phyloP scores from a whole-genome alignment of 2,888 invertebrate genomes.

The Drosophila picticornis region DNA sequence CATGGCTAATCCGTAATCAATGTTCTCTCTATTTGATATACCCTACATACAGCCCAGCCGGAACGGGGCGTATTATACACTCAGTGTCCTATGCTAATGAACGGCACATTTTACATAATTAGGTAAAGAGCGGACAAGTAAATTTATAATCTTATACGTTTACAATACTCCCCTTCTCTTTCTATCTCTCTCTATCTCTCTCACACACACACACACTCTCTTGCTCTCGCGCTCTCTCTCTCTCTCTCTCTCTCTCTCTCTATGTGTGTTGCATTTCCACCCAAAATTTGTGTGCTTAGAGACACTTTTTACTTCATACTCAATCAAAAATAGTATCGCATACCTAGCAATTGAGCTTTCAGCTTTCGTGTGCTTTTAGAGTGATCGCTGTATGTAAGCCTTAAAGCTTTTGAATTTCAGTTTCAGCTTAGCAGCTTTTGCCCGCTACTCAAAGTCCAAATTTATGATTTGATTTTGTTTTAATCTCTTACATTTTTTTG shows the following conservation, averaged over 20 bases:
- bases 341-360: slow-evolving; percentile 32
- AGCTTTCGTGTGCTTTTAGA: slow-evolving; percentile 46
- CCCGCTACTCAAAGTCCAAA: slow-evolving; percentile 38
- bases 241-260: slow-evolving; percentile 35
- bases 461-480: slow-evolving; percentile 34
- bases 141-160: slow-evolving; percentile 24
- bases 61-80: slow-evolving; percentile 85
- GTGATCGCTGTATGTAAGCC: slow-evolving; percentile 50
- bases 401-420: slow-evolving; percentile 42
- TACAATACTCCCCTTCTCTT: slow-evolving; percentile 27
- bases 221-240: slow-evolving; percentile 5
- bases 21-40: slow-evolving; percentile 60
- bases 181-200: slow-evolving; percentile 11
- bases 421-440: slow-evolving; percentile 55
- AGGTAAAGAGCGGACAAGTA: slow-evolving; percentile 80
- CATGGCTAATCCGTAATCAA: slow-evolving; percentile 56
- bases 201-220: not conserved
- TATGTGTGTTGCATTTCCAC: slow-evolving; percentile 19
- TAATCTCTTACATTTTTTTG: slow-evolving; percentile 8
- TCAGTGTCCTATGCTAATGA: slow-evolving; percentile 85
- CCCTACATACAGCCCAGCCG: slow-evolving; percentile 81
- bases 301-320: slow-evolving; percentile 39
- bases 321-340: slow-evolving; percentile 20
- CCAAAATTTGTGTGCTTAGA: slow-evolving; percentile 41
- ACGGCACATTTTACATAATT: slow-evolving; percentile 85